These are phyloP conservation scores for Phrynocephalus forsythii DNA, from an alignment of 2,797 vertebrate species.

Conservation along the genomic window DNA sequence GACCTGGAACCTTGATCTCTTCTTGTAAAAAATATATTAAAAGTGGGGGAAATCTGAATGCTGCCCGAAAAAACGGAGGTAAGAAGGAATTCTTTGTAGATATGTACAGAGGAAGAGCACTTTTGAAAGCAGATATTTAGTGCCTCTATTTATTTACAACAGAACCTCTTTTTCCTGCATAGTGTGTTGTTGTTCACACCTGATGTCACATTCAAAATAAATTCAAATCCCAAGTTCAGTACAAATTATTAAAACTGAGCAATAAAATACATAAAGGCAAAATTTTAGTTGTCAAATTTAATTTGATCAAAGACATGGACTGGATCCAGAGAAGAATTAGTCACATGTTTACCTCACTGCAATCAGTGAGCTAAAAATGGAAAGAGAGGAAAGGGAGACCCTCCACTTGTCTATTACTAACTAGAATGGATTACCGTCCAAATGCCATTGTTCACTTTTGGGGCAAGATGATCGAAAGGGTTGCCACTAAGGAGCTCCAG, in stretches of 20 bases:
- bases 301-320: not conserved
- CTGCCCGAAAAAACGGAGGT: too few species aligned
- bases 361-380: not conserved
- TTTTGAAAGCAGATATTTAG: not conserved
- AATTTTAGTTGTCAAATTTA: not conserved
- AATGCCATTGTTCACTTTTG: too few species aligned
- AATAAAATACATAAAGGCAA: not conserved
- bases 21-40: not conserved
- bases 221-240: not conserved
- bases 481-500: too few species aligned
- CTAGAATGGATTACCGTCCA: not conserved
- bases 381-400: too few species aligned
- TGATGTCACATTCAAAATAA: not conserved
- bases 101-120: not conserved
- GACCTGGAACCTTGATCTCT: not conserved
- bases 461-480: too few species aligned
- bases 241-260: not conserved
- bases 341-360: not conserved
- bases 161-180: not conserved
- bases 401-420: too few species aligned
- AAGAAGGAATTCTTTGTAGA: too few species aligned
- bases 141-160: not conserved
- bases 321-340: not conserved
- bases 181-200: not conserved
- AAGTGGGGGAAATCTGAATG: too few species aligned